These are phyloP conservation scores for Diadromus collaris DNA, from an alignment of 2,888 invertebrate species.

Conservation along the genomic window DNA sequence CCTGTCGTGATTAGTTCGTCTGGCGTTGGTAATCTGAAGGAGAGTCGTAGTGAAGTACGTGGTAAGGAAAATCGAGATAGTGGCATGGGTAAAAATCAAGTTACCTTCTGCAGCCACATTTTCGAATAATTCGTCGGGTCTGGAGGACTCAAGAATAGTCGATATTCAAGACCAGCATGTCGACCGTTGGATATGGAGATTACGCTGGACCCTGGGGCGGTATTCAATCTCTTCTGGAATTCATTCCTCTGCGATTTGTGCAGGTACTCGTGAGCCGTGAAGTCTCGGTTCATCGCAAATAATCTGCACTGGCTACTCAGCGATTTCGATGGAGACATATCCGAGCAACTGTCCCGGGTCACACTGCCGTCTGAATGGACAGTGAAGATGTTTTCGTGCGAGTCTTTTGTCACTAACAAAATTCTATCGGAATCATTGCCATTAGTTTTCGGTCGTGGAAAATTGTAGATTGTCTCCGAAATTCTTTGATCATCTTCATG, in stretches of 20 bases:
- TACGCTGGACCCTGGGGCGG: slow-evolving; percentile 60
- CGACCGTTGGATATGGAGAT: slow-evolving; percentile 62
- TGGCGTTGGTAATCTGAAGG: slow-evolving; percentile 44
- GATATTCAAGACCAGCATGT: slow-evolving; percentile 61
- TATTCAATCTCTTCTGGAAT: slow-evolving; percentile 52
- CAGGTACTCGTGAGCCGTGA: slow-evolving; percentile 73
- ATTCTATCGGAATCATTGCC: slow-evolving; percentile 2
- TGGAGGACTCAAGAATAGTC: slow-evolving; percentile 60
- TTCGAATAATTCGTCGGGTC: slow-evolving; percentile 63
- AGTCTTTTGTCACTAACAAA: slow-evolving; percentile 60
- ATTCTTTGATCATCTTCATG: slow-evolving; percentile 7
- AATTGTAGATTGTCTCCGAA: slow-evolving; percentile 49
- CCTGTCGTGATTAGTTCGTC: slow-evolving; percentile 61
- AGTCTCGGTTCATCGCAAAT: slow-evolving; percentile 72
- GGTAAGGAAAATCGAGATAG: not conserved
- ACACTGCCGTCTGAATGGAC: slow-evolving; percentile 59
- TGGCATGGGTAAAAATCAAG: slow-evolving; percentile 5
- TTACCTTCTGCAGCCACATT: slow-evolving; percentile 59
- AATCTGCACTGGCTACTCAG: slow-evolving; percentile 65
- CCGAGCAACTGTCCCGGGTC: not conserved
- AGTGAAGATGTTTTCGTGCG: slow-evolving; percentile 65
- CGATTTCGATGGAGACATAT: not conserved
- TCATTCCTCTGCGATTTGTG: slow-evolving; percentile 65
- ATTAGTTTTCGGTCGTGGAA: slow-evolving; percentile 10
- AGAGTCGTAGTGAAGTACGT: slow-evolving; percentile 1